Base-by-base conservation (phyloP, 2,797 vertebrate genomes). In the Cyclura pinguis region DNA sequence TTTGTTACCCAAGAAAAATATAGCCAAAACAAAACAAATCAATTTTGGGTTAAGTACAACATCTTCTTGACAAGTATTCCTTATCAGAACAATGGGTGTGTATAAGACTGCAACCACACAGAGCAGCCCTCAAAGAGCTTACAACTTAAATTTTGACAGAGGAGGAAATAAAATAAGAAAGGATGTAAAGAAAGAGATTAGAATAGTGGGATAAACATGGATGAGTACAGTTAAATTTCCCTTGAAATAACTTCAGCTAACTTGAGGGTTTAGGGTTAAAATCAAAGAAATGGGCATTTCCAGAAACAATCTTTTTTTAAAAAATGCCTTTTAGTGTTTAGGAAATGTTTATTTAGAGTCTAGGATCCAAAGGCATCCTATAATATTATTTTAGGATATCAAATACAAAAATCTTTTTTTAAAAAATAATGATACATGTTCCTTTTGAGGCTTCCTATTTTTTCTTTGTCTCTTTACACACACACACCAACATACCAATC, bases 341-440 rank as follows among this genome's bases (percentile, higher is more conserved):
- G 22, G 29, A 88, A 88, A 29, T 18, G 52, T 35, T 67, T 13
- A 47, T 42, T 47, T 12, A 62, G 0, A 1, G 62, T 32, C 35
- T 2, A 62, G 0, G 7, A 67, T 18, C n/a, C 81, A 42, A 64
- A 83, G 59, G 8, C 24, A 84, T n/a, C 24, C 7, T 67, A 27
- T 67, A 88, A 29, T 35, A 64, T 38, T 47, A 13, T 32, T 47
- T 67, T 1, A 38, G 24, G 8, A 6, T 64, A 18, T 24, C 1
- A 0, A 7, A 67, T 29, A 59, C n/a, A 62, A 27, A 82, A 20
- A 29, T 27, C 42, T 20, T 84, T 14, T 69, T 27, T 2, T 78
- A 47, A 64, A 74, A 55, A 86, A 0, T 0, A 29, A 35, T 16
- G 73, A 8, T 74, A 55, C 22, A 16, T 86, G 85, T 24, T 38